These are phyloP conservation scores for Silurus asotus DNA, from an alignment of 2,113 vertebrate species.

Conservation along the genomic window DNA sequence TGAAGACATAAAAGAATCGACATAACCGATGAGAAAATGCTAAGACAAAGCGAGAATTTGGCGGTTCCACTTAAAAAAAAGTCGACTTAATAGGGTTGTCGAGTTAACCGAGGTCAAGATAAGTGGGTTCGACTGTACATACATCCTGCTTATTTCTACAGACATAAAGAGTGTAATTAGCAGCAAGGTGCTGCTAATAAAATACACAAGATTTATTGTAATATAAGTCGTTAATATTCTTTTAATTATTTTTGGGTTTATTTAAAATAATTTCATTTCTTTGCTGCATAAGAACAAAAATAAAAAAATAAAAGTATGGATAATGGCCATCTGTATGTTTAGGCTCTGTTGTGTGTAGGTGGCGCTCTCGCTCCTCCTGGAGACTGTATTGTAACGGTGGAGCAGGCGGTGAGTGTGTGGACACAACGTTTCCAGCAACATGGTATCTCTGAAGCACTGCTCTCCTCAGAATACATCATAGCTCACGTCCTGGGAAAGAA, in stretches of 20 bases:
- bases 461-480: conserved; percentile 86
- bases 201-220: background rate
- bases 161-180: background rate
- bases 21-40: too few species aligned
- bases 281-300: background rate
- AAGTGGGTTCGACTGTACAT: too few species aligned
- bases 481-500: conserved; percentile 89
- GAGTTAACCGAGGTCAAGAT: too few species aligned
- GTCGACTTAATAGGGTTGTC: too few species aligned
- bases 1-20: too few species aligned
- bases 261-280: background rate
- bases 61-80: too few species aligned
- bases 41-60: too few species aligned
- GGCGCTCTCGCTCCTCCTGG: conserved; percentile 45
- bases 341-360: conserved; percentile 31
- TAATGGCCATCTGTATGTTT: background rate
- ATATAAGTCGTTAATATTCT: too few species aligned
- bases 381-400: conserved; percentile 58
- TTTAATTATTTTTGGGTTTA: background rate
- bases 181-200: background rate
- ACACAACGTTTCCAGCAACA: conserved; percentile 72
- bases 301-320: background rate
- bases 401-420: conserved; percentile 77
- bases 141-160: background rate
- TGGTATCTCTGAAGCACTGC: conserved; percentile 80